Conservation (phyloP, 2,888 invertebrate genomes). For the Phortica okadai region DNA sequence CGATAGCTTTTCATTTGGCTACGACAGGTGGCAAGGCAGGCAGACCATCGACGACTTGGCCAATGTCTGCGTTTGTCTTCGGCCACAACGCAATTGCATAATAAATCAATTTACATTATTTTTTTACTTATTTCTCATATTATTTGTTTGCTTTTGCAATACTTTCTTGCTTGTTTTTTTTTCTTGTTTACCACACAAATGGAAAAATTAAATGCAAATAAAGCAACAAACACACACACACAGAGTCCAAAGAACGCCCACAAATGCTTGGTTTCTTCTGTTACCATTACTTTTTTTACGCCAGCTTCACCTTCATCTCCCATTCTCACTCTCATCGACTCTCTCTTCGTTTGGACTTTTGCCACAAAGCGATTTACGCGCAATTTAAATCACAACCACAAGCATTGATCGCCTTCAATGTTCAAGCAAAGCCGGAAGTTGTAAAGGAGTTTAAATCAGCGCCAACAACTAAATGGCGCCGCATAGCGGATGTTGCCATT, state of each 20-base stretch:
- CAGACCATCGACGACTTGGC: background rate
- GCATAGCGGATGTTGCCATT: slow-evolving; percentile 48
- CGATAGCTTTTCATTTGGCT: background rate
- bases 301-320: background rate
- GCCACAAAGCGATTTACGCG: slow-evolving; percentile 66
- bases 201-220: slow-evolving; percentile 64
- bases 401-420: slow-evolving; percentile 66
- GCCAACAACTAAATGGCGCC: slow-evolving; percentile 22
- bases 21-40: slow-evolving; percentile 42
- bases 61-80: slow-evolving; percentile 48
- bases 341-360: slow-evolving; percentile 45
- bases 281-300: slow-evolving; percentile 9
- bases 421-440: slow-evolving; percentile 25
- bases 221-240: slow-evolving; percentile 59
- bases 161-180: slow-evolving; percentile 44
- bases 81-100: slow-evolving; percentile 50
- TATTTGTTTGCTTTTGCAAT: slow-evolving; percentile 29
- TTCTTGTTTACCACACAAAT: background rate
- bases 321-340: background rate
- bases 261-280: background rate
- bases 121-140: slow-evolving; percentile 28
- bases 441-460: background rate
- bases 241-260: slow-evolving; percentile 2
- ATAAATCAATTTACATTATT: slow-evolving; percentile 66
- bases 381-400: slow-evolving; percentile 64